Evolutionary conservation across 30 jellyfish, hydroid and myxozoan genomes (phyloP).

Genomic region (Sanderia malayensis): DNA sequence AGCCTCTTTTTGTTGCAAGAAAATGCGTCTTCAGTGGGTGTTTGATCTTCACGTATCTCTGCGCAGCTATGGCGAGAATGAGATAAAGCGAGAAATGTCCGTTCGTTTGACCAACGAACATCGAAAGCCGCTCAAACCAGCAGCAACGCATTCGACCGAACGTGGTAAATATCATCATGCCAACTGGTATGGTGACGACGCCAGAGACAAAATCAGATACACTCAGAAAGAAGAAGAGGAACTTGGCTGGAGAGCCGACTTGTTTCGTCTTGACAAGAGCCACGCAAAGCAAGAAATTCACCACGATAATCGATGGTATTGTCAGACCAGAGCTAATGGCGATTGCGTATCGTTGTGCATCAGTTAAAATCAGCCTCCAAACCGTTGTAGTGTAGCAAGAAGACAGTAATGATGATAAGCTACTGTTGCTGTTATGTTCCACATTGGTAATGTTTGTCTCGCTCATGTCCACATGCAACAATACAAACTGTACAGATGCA

Average conservation of each 20-base stretch:
- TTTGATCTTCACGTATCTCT: conserved; percentile 21
- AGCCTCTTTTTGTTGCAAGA: conserved; percentile 1
- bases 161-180: conserved; percentile 14
- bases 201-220: conserved; percentile 42
- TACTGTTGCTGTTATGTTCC: too few species aligned
- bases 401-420: background rate
- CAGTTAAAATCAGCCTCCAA: conserved; percentile 22
- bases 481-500: too few species aligned
- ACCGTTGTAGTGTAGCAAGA: conserved; percentile 24
- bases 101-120: conserved; percentile 39
- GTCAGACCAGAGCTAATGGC: conserved; percentile 20
- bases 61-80: conserved; percentile 30
- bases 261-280: conserved; percentile 30
- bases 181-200: conserved; percentile 22
- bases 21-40: background rate
- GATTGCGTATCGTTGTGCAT: background rate
- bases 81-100: conserved; percentile 50
- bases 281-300: conserved; percentile 26
- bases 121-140: conserved; percentile 41
- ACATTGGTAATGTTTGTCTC: too few species aligned
- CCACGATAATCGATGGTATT: conserved; percentile 20
- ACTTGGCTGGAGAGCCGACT: conserved; percentile 19
- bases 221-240: conserved; percentile 14
- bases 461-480: too few species aligned
- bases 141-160: conserved; percentile 32